These are phyloP conservation scores for Heliothis peltigera DNA, from an alignment of 2,888 invertebrate genomes.

Conservation along the genomic window DNA sequence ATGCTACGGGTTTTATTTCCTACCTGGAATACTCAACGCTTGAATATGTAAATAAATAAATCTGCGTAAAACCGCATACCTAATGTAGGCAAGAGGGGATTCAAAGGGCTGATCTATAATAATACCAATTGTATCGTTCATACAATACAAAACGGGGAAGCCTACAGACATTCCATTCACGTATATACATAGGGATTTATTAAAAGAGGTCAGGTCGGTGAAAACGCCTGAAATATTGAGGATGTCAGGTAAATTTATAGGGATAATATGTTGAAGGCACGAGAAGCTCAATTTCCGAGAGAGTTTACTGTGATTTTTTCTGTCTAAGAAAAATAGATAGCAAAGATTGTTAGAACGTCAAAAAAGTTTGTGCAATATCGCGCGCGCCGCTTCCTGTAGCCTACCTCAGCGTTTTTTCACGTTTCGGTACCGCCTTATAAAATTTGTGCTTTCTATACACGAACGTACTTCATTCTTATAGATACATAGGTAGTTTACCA, in stretches of 20 bases:
- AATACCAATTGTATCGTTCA: slow-evolving; percentile 59
- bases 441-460: slow-evolving; percentile 20
- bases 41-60: slow-evolving; percentile 56
- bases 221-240: slow-evolving; percentile 88
- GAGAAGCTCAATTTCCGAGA: slow-evolving; percentile 81
- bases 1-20: slow-evolving; percentile 46
- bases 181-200: slow-evolving; percentile 79
- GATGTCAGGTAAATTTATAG: slow-evolving; percentile 88
- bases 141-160: slow-evolving; percentile 58
- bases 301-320: slow-evolving; percentile 85
- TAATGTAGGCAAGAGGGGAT: slow-evolving; percentile 44
- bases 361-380: slow-evolving; percentile 63
- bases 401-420: slow-evolving; percentile 48
- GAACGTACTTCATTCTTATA: slow-evolving; percentile 17
- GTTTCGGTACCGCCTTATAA: slow-evolving; percentile 12
- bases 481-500: slow-evolving; percentile 9
- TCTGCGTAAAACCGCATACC: slow-evolving; percentile 50
- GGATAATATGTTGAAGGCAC: slow-evolving; percentile 85
- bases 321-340: slow-evolving; percentile 73
- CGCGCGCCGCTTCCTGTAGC: slow-evolving; percentile 36
- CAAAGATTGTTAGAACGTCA: slow-evolving; percentile 64
- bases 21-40: slow-evolving; percentile 40
- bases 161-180: slow-evolving; percentile 66
- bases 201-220: slow-evolving; percentile 84
- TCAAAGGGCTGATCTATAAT: slow-evolving; percentile 58